Evolutionary conservation across 2,113 vertebrate genomes (phyloP), one percentile per base, ranked within the genome.

Genomic region (Eclectus roratus): DNA sequence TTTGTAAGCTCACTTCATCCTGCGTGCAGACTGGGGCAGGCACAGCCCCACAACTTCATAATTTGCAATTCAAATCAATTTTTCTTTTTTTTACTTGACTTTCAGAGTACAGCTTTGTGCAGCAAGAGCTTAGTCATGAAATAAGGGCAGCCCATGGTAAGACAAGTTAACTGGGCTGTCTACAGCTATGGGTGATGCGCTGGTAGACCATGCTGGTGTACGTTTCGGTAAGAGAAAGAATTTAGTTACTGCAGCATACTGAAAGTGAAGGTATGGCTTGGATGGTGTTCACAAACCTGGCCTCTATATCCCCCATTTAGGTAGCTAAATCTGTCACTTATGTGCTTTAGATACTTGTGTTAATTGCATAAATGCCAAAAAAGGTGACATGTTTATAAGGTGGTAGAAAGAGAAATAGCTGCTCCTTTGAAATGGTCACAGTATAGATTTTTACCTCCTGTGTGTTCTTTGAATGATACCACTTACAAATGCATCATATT

Each of bases 141-240:
- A 39, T 31, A 46, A 41, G 41, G 77, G 53, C 35, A 82, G 35
- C 27, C n/a, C 3, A 3, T 8, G 27, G 43, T 12, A 58, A 70
- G 50, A 63, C 20, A 56, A 89, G 28, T 19, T 21, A 77, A 52
- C 29, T 9, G 56, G 73, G 68, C 13, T 18, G n/a, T 46, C 78
- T 72, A 15, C 41, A 27, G 19, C 43, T 49, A 16, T 0, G 1
- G 41, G 10, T 64, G 74, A 53, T 0, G 2, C 0, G 0, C n/a
- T 44, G 79, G 39, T 41, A 88, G 55, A 77, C 27, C 11, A 3
- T 4, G 7, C 43, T 89, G 78, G 46, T 2, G 1, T 16, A 49
- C 16, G 10, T 41, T 41, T 65, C 58, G 68, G 37, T 44, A 82
- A 35, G 39, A 66, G 1, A 27, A 88, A 73, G 73, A 69, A 84